Conservation (phyloP, 1,140 invertebrate genomes). For the Anoplophora glabripennis region DNA sequence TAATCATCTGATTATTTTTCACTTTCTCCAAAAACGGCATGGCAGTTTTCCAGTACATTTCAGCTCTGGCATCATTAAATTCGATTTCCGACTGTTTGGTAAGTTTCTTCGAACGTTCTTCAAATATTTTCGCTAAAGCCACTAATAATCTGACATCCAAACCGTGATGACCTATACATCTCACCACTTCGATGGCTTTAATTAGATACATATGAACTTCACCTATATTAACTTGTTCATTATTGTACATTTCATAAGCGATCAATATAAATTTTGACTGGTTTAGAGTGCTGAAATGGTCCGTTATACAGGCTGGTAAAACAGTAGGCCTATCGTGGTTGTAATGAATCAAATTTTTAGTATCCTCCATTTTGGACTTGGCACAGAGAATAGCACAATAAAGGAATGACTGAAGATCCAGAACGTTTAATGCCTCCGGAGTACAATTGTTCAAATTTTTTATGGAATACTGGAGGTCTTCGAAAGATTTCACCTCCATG, state of each 20-base stretch:
- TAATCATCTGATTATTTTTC: conserved; percentile 61
- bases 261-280: conserved; percentile 79
- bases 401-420: conserved; percentile 82
- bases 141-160: conserved; percentile 72
- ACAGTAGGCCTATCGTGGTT: conserved; percentile 57
- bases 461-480: conserved; percentile 61
- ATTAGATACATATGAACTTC: conserved; percentile 70
- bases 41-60: conserved; percentile 75
- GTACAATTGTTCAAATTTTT: conserved; percentile 63
- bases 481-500: conserved; percentile 59
- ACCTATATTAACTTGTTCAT: conserved; percentile 55
- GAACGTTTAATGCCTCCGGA: conserved; percentile 71
- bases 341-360: conserved; percentile 51
- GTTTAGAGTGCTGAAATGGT: conserved; percentile 59
- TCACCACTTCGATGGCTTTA: conserved; percentile 74
- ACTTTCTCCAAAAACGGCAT: conserved; percentile 69
- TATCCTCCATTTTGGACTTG: conserved; percentile 53
- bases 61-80: conserved; percentile 65
- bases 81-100: conserved; percentile 56
- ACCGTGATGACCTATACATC: conserved; percentile 77
- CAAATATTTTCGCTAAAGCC: conserved; percentile 70
- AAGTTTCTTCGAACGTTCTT: conserved; percentile 52
- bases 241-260: conserved; percentile 60
- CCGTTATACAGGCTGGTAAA: conserved; percentile 66
- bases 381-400: conserved; percentile 62